Evolutionary conservation across 2,797 vertebrate genomes (phyloP).

Genomic region (Phoxinus dragarum): DNA sequence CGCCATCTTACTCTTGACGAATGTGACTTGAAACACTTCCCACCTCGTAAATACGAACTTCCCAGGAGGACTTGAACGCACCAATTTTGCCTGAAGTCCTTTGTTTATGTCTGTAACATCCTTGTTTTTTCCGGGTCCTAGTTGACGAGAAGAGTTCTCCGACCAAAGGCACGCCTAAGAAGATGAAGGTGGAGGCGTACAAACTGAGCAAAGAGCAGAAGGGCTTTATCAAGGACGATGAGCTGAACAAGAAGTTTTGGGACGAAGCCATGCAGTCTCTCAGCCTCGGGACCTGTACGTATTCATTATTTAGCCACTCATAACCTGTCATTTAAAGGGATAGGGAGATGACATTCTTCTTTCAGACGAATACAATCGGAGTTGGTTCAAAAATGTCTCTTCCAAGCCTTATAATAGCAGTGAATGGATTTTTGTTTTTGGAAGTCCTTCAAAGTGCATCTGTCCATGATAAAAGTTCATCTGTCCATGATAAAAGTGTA

Average conservation of each 20-base stretch:
- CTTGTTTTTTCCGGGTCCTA: slow-evolving; percentile 53
- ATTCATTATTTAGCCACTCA: not conserved
- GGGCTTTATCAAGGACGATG: slow-evolving; percentile 86
- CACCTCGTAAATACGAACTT: too few relatives aligned
- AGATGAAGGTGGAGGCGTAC: slow-evolving; percentile 89
- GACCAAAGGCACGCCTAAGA: slow-evolving; percentile 80
- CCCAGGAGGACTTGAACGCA: too few relatives aligned
- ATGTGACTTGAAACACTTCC: too few relatives aligned
- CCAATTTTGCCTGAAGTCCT: not conserved
- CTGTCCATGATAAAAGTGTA: too few relatives aligned
- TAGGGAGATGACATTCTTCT: too few relatives aligned
- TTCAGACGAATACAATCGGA: too few relatives aligned
- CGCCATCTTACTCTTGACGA: too few relatives aligned
- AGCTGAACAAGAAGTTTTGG: slow-evolving; percentile 92
- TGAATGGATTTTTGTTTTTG: too few relatives aligned
- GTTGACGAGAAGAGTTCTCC: slow-evolving; percentile 75
- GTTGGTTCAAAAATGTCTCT: too few relatives aligned
- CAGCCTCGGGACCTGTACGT: slow-evolving; percentile 88
- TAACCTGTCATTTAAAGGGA: not conserved
- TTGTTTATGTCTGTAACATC: not conserved
- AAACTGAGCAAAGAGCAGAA: slow-evolving; percentile 89
- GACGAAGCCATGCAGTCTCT: slow-evolving; percentile 88
- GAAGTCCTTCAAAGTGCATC: too few relatives aligned
- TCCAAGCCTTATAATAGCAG: too few relatives aligned
- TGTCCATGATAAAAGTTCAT: too few relatives aligned